Conservation (phyloP, 2,797 vertebrate genomes). For the Fistularia tabacaria region DNA sequence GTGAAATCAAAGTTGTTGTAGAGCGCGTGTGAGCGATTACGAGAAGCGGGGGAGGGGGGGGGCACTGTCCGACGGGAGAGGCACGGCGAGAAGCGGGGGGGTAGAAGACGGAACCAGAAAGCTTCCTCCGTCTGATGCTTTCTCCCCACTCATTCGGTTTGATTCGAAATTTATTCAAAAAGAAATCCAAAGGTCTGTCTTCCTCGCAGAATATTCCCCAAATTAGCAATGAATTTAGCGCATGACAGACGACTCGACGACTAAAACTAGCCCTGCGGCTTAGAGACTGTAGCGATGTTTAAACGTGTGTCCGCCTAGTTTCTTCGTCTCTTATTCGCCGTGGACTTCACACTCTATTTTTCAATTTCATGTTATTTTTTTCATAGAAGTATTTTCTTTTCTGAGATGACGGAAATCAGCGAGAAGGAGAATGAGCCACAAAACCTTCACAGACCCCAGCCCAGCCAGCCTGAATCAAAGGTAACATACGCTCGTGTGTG, state of each 20-base stretch:
- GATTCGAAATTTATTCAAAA: not conserved
- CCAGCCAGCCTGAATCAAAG: constrained; percentile 81
- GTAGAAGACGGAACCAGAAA: not conserved
- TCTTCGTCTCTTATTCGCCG: not conserved
- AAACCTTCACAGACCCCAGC: constrained; percentile 68
- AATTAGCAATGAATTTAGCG: constrained; percentile 12
- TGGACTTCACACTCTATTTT: no score
- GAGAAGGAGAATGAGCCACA: constrained; percentile 85
- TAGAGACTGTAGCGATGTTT: constrained; percentile 27
- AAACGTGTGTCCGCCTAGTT: constrained; percentile 14
- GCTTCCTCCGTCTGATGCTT: no score
- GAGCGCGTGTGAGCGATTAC: constrained; percentile 36
- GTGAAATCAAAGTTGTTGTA: constrained; percentile 71
- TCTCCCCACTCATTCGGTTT: no score
- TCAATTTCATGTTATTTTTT: not conserved
- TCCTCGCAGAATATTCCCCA: not conserved
- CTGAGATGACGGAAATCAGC: constrained; percentile 83
- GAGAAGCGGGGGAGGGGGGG: not conserved
- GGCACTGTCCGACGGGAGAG: constrained; percentile 21
- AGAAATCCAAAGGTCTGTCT: not conserved
- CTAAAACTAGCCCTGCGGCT: constrained; percentile 2
- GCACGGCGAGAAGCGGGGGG: not conserved
- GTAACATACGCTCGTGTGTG: constrained; percentile 60
- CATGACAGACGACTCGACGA: constrained; percentile 28
- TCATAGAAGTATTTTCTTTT: not conserved